Evolutionary conservation across 1,140 invertebrate species (phyloP).

Genomic region (Magallana ariakensis): DNA sequence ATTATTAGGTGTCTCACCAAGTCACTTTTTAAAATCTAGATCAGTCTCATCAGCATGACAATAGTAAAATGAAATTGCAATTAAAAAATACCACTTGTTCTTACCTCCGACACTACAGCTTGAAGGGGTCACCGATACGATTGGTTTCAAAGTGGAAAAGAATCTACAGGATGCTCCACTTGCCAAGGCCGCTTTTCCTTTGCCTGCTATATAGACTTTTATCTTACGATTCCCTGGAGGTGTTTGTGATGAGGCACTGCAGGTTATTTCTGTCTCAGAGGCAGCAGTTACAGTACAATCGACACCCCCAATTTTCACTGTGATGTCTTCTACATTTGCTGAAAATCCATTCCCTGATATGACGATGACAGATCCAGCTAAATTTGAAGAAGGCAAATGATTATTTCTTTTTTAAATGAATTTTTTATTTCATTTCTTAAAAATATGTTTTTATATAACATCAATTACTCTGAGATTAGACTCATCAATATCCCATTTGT

Average conservation of each 20-base stretch:
- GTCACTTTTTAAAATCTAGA: too few species aligned
- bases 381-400: too few species aligned
- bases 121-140: conserved; percentile 46
- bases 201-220: conserved; percentile 48
- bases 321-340: conserved; percentile 8
- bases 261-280: not conserved
- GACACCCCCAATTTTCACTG: conserved; percentile 57
- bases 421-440: not conserved
- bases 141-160: not conserved
- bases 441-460: too few species aligned
- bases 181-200: conserved; percentile 50
- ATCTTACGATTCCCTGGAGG: conserved; percentile 54
- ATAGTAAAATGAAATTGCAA: too few species aligned
- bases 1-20: too few species aligned
- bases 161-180: conserved; percentile 35
- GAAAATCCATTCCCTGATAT: conserved; percentile 62
- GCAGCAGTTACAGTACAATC: conserved; percentile 53
- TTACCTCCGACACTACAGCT: conserved; percentile 54
- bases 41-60: too few species aligned
- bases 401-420: not conserved
- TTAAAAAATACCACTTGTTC: too few species aligned
- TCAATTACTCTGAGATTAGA: too few species aligned
- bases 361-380: not conserved
- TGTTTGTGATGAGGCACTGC: not conserved
- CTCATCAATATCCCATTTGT: too few species aligned